These are phyloP conservation scores for Drosophila lutescens DNA, from an alignment of 2,888 invertebrate species.

Conservation along the genomic window DNA sequence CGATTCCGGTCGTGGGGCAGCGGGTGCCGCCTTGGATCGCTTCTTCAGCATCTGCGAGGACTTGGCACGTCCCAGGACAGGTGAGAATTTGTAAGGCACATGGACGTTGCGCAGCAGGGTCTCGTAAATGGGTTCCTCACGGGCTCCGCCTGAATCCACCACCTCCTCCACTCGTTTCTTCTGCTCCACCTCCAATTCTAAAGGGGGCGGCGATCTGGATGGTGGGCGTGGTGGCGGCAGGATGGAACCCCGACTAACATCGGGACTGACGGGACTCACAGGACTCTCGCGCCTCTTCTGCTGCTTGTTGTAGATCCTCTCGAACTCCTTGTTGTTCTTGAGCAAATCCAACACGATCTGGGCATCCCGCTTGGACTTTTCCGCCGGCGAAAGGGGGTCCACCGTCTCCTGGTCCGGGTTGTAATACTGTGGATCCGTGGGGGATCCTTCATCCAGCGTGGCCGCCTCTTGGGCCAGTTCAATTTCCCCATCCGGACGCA, in stretches of 20 bases:
- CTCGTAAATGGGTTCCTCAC: conserved; percentile 83
- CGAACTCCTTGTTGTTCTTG: conserved; percentile 93
- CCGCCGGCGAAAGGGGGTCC: conserved; percentile 84
- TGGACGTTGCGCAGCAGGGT: conserved; percentile 83
- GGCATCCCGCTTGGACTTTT: conserved; percentile 87
- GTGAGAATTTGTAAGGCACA: conserved; percentile 84
- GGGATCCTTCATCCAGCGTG: conserved; percentile 46
- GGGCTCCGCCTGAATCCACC: conserved; percentile 11
- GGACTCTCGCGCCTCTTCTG: conserved; percentile 85
- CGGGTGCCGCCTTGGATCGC: conserved; percentile 49
- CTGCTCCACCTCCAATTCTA: conserved; percentile 73
- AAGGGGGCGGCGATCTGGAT: conserved; percentile 82
- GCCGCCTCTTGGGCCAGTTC: conserved; percentile 66
- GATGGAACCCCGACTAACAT: conserved; percentile 45
- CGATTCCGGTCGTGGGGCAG: conserved; percentile 81
- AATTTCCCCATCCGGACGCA: conserved; percentile 57
- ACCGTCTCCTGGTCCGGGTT: conserved; percentile 17
- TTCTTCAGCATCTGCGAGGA: conserved; percentile 80
- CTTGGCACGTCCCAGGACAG: conserved; percentile 81
- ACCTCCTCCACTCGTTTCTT: conserved; percentile 5
- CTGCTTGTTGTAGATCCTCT: conserved; percentile 90
- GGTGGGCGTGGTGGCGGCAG: conserved; percentile 83
- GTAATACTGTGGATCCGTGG: conserved; percentile 37
- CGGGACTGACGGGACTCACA: conserved; percentile 56
- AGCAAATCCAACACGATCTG: conserved; percentile 91